phyloP scores from a whole-genome alignment of 2,888 invertebrate species.

The Cephonodes hylas region DNA sequence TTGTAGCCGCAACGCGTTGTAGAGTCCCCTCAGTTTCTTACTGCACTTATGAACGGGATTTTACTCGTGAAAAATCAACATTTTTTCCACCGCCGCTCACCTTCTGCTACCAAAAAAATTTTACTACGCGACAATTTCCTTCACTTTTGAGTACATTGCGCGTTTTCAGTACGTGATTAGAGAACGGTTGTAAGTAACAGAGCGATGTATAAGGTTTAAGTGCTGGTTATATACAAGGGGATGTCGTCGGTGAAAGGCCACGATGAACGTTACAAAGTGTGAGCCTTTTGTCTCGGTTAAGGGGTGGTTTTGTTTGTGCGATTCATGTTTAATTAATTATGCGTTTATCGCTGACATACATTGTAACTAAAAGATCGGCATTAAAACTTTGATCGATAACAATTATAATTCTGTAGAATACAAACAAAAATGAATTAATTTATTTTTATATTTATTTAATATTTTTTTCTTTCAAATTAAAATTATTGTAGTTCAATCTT shows the following conservation, averaged over 20 bases:
- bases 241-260: conserved; percentile 52
- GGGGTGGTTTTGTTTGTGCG: conserved; percentile 40
- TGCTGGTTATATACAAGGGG: conserved; percentile 13
- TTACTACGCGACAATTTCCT: conserved; percentile 42
- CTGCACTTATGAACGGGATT: conserved; percentile 62
- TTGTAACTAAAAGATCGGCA: not conserved
- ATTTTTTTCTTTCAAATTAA: no score
- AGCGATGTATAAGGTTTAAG: conserved; percentile 42
- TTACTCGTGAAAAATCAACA: conserved; percentile 56
- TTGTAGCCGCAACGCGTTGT: not conserved
- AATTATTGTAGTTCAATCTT: no score
- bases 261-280: conserved; percentile 79
- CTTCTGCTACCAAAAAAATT: conserved; percentile 38
- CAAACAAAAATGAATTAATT: no score
- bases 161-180: not conserved
- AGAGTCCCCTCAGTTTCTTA: conserved; percentile 43
- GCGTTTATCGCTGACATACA: no score
- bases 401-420: no score
- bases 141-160: conserved; percentile 34
- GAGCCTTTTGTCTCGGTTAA: conserved; percentile 77
- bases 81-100: conserved; percentile 57
- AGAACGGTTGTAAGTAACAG: not conserved
- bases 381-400: no score
- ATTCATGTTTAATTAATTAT: conserved; percentile 15
- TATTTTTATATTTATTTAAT: no score